These are phyloP conservation scores for Pangasius mekongensis DNA, from an alignment of 2,797 vertebrate genomes.

Conservation along the genomic window DNA sequence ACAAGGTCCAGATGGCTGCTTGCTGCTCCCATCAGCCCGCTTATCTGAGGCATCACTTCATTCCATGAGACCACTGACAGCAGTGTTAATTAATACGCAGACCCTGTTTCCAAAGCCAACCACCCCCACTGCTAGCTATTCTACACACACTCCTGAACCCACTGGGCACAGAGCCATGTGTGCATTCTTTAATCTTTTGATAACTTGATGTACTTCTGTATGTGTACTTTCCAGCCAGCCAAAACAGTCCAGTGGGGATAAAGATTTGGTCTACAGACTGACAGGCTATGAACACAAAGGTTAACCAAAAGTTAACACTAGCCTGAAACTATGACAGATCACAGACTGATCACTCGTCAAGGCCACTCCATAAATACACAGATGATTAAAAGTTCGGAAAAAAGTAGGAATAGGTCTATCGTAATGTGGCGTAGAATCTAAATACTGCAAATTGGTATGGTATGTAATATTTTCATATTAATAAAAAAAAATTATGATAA, in stretches of 20 bases:
- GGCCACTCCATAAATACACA: conserved; percentile 20
- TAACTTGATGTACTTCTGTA: conserved; percentile 31
- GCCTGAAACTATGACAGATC: conserved; percentile 26
- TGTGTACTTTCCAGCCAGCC: conserved; percentile 27
- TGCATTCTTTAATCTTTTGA: conserved; percentile 37
- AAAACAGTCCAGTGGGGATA: conserved; percentile 9
- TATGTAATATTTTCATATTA: not conserved
- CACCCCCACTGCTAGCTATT: conserved; percentile 36
- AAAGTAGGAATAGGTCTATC: not conserved
- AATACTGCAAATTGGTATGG: not conserved
- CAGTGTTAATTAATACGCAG: conserved; percentile 78
- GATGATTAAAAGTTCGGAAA: conserved; percentile 1
- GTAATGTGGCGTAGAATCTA: not conserved
- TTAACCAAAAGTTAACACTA: conserved; percentile 31
- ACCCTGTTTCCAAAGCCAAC: conserved; percentile 58
- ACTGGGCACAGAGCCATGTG: conserved; percentile 27
- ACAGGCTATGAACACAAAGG: conserved; percentile 14
- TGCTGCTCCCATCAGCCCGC: conserved; percentile 62
- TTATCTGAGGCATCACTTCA: conserved; percentile 78
- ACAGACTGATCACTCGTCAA: conserved; percentile 40
- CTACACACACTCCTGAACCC: conserved; percentile 21
- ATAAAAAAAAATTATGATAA: not conserved
- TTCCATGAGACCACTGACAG: conserved; percentile 79
- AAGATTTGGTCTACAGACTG: conserved; percentile 34
- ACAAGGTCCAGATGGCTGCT: conserved; percentile 76